Evolutionary conservation across 2,888 invertebrate species (phyloP), one percentile per base, ranked within the genome.

Genomic region (Nesidiocoris tenuis): DNA sequence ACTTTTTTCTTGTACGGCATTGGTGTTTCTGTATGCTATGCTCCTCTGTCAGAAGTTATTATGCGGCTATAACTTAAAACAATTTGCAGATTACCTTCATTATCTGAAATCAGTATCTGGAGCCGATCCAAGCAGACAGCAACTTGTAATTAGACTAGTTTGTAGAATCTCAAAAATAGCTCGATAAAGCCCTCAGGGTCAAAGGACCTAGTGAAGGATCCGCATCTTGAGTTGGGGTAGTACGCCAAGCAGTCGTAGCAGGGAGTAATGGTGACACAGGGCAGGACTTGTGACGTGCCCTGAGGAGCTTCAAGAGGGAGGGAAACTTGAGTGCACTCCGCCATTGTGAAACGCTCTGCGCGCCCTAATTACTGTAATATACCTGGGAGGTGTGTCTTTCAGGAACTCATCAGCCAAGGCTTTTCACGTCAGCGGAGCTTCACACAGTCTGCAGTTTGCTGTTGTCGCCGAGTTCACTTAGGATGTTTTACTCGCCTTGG

Each of bases 301-400:
- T 39, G 39, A 39, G 3, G 12, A 39, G 12, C 39, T 39, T 39
- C 5, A 66, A 25, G 19, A 17, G 64, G n/a, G 23, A 25, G 17
- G 12, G 63, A 19, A 57, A 39, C 61, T 72, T 72, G 72, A 72
- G 72, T 72, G 72, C 72, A 61, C 72, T 72, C 72, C 19, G 25
- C 72, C 72, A 72, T 72, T 63, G 72, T 72, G 39, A 61, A 72
- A 61, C 57, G 18, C 23, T 22, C 39, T 21, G 25, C 25, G 22
- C 72, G 61, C 39, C 72, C 72, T 72, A 72, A 72, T 72, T 72
- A 72, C 72, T 25, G 72, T 72, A 72, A 72, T 72, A 61, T 61
- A 72, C 72, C 72, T 61, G 25, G 55, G 16, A 61, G 61, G 72
- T 72, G 70, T 59, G 71, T 72, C 72, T 72, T 61, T 61, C 72